A percentile compares a stretch with the other conserved stretches of the same genome.
phyloP scores from a whole-genome alignment of 2,888 invertebrate genomes.

The Biston betularia region DNA sequence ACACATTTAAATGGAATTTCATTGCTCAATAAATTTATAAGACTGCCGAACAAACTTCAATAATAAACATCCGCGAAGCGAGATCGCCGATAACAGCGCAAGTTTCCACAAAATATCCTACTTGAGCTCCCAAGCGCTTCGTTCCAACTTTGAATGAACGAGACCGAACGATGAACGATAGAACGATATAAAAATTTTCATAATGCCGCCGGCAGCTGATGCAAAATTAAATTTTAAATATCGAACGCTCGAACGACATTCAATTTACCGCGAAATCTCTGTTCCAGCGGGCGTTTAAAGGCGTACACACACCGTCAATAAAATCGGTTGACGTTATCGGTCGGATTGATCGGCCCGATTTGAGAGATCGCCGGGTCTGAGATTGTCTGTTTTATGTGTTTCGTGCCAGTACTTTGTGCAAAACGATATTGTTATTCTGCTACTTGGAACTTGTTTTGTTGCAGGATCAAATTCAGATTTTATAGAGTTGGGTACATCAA shows the following conservation, averaged over 20 bases:
- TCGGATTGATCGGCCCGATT: slow-evolving; percentile 26
- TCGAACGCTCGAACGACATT: slow-evolving; percentile 70
- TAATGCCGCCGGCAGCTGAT: slow-evolving; percentile 77
- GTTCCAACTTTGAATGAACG: slow-evolving; percentile 26
- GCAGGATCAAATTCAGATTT: background rate
- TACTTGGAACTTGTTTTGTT: slow-evolving; percentile 7
- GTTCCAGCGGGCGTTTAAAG: slow-evolving; percentile 53
- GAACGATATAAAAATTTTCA: slow-evolving; percentile 70
- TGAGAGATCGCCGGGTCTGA: slow-evolving; percentile 30
- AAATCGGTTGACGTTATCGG: slow-evolving; percentile 51
- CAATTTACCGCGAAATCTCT: slow-evolving; percentile 73
- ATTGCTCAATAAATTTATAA: slow-evolving; percentile 29
- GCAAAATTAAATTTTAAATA: slow-evolving; percentile 84
- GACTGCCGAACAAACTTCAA: slow-evolving; percentile 19
- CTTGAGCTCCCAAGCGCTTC: slow-evolving; percentile 31
- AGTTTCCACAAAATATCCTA: slow-evolving; percentile 38
- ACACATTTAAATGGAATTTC: background rate
- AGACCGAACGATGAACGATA: slow-evolving; percentile 41
- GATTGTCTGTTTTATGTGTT: slow-evolving; percentile 31
- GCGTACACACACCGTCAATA: slow-evolving; percentile 53
- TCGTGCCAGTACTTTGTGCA: slow-evolving; percentile 25
- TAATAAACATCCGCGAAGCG: slow-evolving; percentile 35
- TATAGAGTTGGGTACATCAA: background rate
- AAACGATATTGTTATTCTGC: slow-evolving; percentile 23
- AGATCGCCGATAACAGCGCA: slow-evolving; percentile 38